Evolutionary conservation across 1,140 invertebrate genomes (phyloP), one percentile per base, ranked within the genome.

Genomic region (Daktulosphaira vitifoliae): DNA sequence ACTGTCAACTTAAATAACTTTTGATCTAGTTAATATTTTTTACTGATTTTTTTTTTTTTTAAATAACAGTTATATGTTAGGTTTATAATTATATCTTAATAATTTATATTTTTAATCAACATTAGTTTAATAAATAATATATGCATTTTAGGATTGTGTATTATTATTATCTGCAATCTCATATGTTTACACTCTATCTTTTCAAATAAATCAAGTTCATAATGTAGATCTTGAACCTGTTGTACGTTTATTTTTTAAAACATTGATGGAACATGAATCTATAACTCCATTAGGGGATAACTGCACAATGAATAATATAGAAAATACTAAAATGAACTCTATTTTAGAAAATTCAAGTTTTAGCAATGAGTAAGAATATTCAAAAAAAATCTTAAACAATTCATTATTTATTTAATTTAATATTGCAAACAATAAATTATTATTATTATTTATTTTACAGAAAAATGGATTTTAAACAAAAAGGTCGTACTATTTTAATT

Each of bases 401-500:
- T 33, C 11, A 6, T 33, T 33, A 33, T 33, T 33, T 33, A 33
- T 33, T 33, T 33, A 33, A 11, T 33, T 33, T 33, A 5, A 33
- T 6, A 6, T 6, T 33, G 29, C 11, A 6, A 11, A 33, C n/a
- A 33, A 33, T 33, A 33, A 33, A 33, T 33, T 6, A 33, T 33
- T 33, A 33, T 6, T 33, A n/a, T n/a, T n/a, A n/a, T 33, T 33
- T 33, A 33, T 11, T 11, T 62, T 62, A 16, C 42, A 62, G 56
- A 48, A 9, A 29, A 33, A 29, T 33, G 6, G 26, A 62, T 33
- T 46, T 48, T n/a, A 46, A 62, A 48, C 42, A 62, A 48, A 62
- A 62, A 62, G 56, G 42, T 15, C 56, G 42, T 22, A 22, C 11
- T 20, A n/a, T 62, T 22, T 62, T 62, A 37, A 46, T 62, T 9